A percentile compares a stretch with the other conserved stretches of the same genome.
Conservation (phyloP, 1,140 invertebrate genomes). For the Lordiphosa collinella region DNA sequence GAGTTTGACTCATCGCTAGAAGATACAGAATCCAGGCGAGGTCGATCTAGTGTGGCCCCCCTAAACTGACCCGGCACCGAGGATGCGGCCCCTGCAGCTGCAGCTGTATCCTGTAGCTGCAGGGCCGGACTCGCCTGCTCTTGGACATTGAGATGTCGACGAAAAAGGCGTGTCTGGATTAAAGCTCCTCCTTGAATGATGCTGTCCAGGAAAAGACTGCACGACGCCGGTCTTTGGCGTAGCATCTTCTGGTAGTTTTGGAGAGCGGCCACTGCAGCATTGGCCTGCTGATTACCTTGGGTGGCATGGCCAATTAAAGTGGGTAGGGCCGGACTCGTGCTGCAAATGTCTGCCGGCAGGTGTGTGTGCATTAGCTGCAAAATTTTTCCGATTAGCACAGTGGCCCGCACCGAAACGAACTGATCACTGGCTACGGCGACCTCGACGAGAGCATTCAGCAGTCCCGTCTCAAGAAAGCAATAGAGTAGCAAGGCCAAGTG, state of each 20-base stretch:
- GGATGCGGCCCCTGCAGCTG: constrained; percentile 7
- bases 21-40: constrained; percentile 67
- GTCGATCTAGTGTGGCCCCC: constrained; percentile 43
- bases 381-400: constrained; percentile 92
- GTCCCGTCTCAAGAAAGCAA: constrained; percentile 91
- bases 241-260: constrained; percentile 89
- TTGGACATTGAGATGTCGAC: constrained; percentile 67
- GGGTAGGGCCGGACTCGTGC: constrained; percentile 90
- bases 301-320: constrained; percentile 89
- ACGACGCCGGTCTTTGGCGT: constrained; percentile 87
- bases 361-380: constrained; percentile 91
- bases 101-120: constrained; percentile 38
- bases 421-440: constrained; percentile 94
- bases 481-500: constrained; percentile 94
- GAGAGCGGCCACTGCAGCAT: constrained; percentile 89
- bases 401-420: constrained; percentile 93
- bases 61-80: constrained; percentile 6
- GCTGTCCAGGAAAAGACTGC: constrained; percentile 91
- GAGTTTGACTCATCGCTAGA: constrained; percentile 72
- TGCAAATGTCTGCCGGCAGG: constrained; percentile 91
- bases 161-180: constrained; percentile 73
- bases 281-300: constrained; percentile 87
- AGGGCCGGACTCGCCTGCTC: constrained; percentile 38
- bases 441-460: constrained; percentile 93
- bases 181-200: constrained; percentile 82